Percentiles rank a stretch among this genome's conserved stretches.
Conservation (phyloP, 2,113 vertebrate genomes). For the Cryptotis parvus region DNA sequence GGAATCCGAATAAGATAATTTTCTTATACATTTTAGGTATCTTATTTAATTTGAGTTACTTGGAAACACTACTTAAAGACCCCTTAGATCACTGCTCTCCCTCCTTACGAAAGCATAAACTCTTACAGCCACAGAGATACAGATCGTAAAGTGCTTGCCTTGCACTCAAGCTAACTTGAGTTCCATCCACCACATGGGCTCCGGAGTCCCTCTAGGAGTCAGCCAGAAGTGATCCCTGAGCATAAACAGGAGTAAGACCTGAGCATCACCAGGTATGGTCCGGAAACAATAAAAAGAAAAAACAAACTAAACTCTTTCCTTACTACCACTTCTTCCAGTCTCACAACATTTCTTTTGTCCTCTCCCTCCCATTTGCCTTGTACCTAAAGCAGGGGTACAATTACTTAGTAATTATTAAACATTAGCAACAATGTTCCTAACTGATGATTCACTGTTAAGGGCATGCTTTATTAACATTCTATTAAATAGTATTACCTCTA, state of each 20-base stretch:
- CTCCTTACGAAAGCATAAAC: constrained; percentile 28
- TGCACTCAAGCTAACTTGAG: too few species aligned
- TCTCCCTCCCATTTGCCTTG: constrained; percentile 26
- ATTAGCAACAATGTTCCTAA: constrained; percentile 47
- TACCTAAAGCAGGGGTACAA: constrained; percentile 23
- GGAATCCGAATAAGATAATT: not conserved
- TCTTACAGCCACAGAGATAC: not conserved
- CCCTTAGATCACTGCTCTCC: constrained; percentile 1
- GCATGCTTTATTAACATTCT: not conserved
- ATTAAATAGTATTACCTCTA: constrained; percentile 35
- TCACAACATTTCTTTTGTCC: not conserved
- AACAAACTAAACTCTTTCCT: too few species aligned
- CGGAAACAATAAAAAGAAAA: too few species aligned
- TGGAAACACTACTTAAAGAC: not conserved
- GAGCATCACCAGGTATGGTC: too few species aligned
- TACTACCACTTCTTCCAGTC: not conserved
- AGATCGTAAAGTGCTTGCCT: too few species aligned
- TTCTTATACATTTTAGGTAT: constrained; percentile 8
- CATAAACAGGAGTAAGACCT: too few species aligned
- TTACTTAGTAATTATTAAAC: constrained; percentile 59
- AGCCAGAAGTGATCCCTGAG: too few species aligned
- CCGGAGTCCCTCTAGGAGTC: too few species aligned
- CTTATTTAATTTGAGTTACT: not conserved
- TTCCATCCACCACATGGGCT: too few species aligned
- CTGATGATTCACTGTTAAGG: constrained; percentile 37